Conservation (phyloP, 2,113 vertebrate genomes). For the Sclerurus mexicanus region DNA sequence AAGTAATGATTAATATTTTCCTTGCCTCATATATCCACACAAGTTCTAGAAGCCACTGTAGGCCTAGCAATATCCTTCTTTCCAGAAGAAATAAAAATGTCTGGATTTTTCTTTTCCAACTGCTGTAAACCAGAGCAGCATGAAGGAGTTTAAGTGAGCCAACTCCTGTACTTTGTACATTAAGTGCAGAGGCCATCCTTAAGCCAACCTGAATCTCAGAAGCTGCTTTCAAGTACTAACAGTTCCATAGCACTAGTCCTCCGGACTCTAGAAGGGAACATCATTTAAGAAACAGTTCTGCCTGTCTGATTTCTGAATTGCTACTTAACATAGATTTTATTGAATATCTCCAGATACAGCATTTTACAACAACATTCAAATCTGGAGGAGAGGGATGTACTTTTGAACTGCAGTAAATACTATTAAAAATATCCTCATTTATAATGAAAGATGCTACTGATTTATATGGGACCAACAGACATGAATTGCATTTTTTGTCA, state of each 20-base stretch:
- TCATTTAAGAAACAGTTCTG: background rate
- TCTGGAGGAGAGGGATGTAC: background rate
- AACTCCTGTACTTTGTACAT: background rate
- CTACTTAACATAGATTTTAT: background rate
- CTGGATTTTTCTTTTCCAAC: background rate
- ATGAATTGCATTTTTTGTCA: background rate
- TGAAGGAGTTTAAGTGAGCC: background rate
- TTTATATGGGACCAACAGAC: background rate
- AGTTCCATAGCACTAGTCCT: background rate
- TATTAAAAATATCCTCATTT: background rate
- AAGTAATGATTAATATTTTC: slow-evolving; percentile 32
- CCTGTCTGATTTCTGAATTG: background rate
- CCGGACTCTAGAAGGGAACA: background rate
- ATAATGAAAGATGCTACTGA: background rate
- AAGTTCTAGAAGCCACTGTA: background rate
- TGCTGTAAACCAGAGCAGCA: background rate
- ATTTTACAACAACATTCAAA: background rate
- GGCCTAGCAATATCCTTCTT: background rate
- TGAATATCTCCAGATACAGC: background rate
- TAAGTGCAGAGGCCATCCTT: background rate
- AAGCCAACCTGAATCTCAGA: background rate
- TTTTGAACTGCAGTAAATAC: background rate
- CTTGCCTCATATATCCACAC: background rate
- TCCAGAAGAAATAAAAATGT: background rate
- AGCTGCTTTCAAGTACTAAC: background rate